A percentile compares a stretch with the other conserved stretches of the same genome.
Conservation (phyloP, 2,113 vertebrate genomes). For the Machaerirhynchus nigripectus region DNA sequence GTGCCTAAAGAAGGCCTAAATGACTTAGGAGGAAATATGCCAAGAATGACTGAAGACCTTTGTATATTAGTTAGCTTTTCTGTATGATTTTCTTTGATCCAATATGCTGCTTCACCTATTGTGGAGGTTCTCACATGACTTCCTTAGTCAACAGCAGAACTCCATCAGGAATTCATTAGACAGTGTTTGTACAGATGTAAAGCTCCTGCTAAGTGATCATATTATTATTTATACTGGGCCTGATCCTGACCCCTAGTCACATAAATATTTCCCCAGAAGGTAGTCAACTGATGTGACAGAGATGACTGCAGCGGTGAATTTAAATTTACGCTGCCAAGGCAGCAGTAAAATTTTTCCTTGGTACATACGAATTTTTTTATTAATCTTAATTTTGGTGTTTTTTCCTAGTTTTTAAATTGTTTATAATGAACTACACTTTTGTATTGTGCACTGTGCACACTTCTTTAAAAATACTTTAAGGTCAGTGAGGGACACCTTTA, state of each 20-base stretch:
- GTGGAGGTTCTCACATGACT: conserved; percentile 22
- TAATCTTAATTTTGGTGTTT: not conserved
- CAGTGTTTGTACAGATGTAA: conserved; percentile 59
- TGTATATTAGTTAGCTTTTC: conserved; percentile 4
- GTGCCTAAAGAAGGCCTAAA: not conserved
- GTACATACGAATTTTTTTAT: not conserved
- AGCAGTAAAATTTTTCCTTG: not conserved
- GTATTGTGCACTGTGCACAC: not conserved
- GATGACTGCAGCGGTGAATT: not conserved
- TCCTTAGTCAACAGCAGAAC: conserved; percentile 47
- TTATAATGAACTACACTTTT: not conserved
- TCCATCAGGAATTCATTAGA: conserved; percentile 57
- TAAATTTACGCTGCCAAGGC: not conserved
- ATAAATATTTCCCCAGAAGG: not conserved
- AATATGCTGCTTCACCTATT: conserved; percentile 22
- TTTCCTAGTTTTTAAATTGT: not conserved
- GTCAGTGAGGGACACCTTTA: not conserved
- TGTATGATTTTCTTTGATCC: conserved; percentile 37
- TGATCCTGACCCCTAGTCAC: not conserved
- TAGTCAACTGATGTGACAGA: not conserved
- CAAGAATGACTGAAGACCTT: conserved; percentile 7
- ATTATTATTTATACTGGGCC: conserved; percentile 42
- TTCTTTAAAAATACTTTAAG: not conserved
- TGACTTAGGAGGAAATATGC: not conserved
- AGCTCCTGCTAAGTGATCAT: conserved; percentile 27